Evolutionary conservation across 2,797 vertebrate genomes (phyloP), one percentile per base, ranked within the genome.

Genomic region (Acrocephalus scirpaceus): DNA sequence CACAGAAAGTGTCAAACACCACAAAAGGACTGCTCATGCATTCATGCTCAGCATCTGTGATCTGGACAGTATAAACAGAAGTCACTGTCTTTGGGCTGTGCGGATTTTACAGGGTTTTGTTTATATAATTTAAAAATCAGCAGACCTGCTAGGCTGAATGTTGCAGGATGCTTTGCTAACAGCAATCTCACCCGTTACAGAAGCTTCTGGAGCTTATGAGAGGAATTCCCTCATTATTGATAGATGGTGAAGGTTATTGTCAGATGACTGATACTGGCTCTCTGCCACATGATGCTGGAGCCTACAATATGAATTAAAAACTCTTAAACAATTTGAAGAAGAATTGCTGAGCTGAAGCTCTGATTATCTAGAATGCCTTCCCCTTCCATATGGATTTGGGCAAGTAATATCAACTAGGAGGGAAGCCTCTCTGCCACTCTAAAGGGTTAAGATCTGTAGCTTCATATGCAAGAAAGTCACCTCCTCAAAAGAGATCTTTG

Each of bases 31-130:
- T 95, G 93, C 66, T 96, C 89, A 30, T 88, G 93, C 93, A 90
- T 86, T 94, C 90, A 93, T 32, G 77, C 88, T 93, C 95, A 91
- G 95, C 93, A 96, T 95, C 92, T 91, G 86, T 91, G 90, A 93
- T 88, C 89, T 2, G 95, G 93, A 83, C 93, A 93, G 79, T 74
- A 96, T 85, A 93, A 95, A 91, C 89, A 92, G 20, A 73, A 96
- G 86, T 67, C 74, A 80, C 69, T 77, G 53, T 67, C 91, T 91
- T 56, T 76, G 87, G 87, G 50, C 78, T 66, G 25, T 36, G 67
- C 2, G 3, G 67, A 77, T 74, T 82, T 94, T 93, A 90, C 20
- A 70, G 58, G 61, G 73, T 54, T 93, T 94, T 94, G 92, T 91
- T 93, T 92, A 89, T 85, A 69, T 65, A 56, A 88, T 81, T 92